These are phyloP conservation scores for Dermatemys mawii DNA, from an alignment of 2,113 vertebrate species.

Conservation along the genomic window DNA sequence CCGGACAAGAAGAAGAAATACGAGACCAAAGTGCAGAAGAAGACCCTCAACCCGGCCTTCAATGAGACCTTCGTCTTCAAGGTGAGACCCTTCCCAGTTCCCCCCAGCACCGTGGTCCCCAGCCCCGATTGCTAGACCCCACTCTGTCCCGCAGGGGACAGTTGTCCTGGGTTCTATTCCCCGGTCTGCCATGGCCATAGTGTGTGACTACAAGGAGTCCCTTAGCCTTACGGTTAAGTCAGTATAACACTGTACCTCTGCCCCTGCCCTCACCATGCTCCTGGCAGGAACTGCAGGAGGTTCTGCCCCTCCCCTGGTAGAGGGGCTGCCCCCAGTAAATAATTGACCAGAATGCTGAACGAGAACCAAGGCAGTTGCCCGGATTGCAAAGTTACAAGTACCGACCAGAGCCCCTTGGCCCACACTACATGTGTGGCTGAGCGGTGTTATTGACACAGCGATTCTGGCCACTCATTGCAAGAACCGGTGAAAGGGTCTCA, in stretches of 20 bases:
- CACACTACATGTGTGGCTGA: not conserved
- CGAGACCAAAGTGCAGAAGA: conserved; percentile 98
- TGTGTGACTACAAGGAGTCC: not conserved
- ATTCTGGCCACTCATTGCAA: not conserved
- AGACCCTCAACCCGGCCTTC: conserved; percentile 96
- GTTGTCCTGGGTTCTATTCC: not conserved
- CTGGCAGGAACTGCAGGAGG: too few relatives aligned
- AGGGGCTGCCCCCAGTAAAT: not conserved
- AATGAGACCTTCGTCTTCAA: conserved; percentile 97
- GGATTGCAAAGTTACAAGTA: not conserved
- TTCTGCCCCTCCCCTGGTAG: not conserved
- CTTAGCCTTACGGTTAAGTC: not conserved
- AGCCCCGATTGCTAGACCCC: not conserved
- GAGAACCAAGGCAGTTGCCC: not conserved
- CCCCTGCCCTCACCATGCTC: not conserved
- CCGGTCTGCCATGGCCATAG: not conserved
- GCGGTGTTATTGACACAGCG: not conserved
- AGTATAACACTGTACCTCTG: not conserved
- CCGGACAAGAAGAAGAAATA: conserved; percentile 99
- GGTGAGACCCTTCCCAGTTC: conserved; percentile 70
- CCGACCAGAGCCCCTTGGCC: not conserved
- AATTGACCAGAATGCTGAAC: not conserved
- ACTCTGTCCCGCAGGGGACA: not conserved
- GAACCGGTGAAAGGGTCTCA: not conserved
- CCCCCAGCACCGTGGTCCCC: not conserved